Evolutionary conservation across 2,113 vertebrate species (phyloP), one percentile per base, ranked within the genome.

Genomic region (Erpornis zantholeuca): DNA sequence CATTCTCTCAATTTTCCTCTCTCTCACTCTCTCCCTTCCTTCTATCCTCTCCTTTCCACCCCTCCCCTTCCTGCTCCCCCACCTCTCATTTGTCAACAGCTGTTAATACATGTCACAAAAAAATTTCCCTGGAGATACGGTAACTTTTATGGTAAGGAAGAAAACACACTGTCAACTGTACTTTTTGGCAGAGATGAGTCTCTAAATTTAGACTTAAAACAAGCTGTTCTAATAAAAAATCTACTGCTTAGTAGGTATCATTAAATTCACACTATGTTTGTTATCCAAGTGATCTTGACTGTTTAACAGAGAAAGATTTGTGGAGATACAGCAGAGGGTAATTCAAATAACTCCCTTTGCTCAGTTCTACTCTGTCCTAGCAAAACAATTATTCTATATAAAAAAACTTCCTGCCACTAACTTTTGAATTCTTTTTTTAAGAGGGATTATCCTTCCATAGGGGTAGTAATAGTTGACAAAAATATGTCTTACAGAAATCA

Each of bases 371-470:
- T 65, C 29, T 61, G 23, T 54, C 45, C 25, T 24, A 71, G 61
- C 54, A 94, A 70, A 76, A 53, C 9, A 85, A 49, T 35, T 82
- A 7, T 79, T 96, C 2, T 2, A 81, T 63, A 57, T 3, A 82
- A 29, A 25, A 86, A 9, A 88, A 78, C 27, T 87, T 97, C 90
- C 87, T 92, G 61, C 77, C 38, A 76, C 94, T 97, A 93, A 94
- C 23, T 84, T 97, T 95, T 81, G 44, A 59, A 72, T 88, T 91
- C 33, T 72, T 96, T 72, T 84, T 80, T 86, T 36, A 91, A 70
- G 25, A 90, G 72, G 33, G 12, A 38, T 96, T 84, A 73, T 95
- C 54, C 80, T 93, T 94, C 90, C 88, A 91, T 82, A 96, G 94
- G 56, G 52, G 73, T 54, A 56, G 49, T 33, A 12, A 3, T 53